These are phyloP conservation scores for Lomographa bimaculata DNA, from an alignment of 2,888 invertebrate genomes.

Conservation along the genomic window DNA sequence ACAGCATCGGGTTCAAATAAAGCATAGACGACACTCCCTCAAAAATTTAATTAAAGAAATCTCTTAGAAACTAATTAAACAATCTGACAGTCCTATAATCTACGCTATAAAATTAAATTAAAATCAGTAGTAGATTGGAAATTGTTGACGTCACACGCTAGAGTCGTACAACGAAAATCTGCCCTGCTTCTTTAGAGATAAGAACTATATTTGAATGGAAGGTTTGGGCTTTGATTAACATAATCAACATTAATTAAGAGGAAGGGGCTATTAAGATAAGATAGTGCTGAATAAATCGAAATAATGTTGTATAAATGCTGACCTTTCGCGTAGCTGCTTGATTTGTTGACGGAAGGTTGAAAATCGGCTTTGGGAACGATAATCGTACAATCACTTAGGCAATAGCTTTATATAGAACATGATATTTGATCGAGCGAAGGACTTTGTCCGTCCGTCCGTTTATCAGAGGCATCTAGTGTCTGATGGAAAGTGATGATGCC, in stretches of 20 bases:
- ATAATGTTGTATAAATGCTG: constrained; percentile 11
- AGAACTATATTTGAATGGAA: background rate
- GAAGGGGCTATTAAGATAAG: constrained; percentile 16
- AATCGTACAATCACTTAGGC: too few relatives aligned
- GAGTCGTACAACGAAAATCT: background rate
- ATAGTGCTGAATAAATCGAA: constrained; percentile 18
- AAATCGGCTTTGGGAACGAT: background rate
- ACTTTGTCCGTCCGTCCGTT: too few relatives aligned
- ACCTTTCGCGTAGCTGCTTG: constrained; percentile 8
- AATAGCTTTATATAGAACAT: too few relatives aligned
- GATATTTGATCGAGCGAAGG: too few relatives aligned
- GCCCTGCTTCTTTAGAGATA: background rate
- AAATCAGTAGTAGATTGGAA: constrained; percentile 25
- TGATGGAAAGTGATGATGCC: too few relatives aligned
- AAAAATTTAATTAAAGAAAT: constrained; percentile 16
- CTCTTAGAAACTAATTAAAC: constrained; percentile 28
- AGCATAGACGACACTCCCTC: too few relatives aligned
- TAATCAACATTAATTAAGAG: constrained; percentile 22
- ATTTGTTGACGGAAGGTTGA: constrained; percentile 6
- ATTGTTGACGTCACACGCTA: constrained; percentile 20
- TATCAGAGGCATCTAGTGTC: too few relatives aligned
- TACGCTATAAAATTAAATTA: constrained; percentile 29
- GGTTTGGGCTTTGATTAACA: constrained; percentile 14
- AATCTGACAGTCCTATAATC: constrained; percentile 30
- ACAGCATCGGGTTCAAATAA: too few relatives aligned